A percentile compares a stretch with the other conserved stretches of the same genome.
Evolutionary conservation across 2,113 vertebrate species (phyloP).

Genomic region (Varanus komodoensis): DNA sequence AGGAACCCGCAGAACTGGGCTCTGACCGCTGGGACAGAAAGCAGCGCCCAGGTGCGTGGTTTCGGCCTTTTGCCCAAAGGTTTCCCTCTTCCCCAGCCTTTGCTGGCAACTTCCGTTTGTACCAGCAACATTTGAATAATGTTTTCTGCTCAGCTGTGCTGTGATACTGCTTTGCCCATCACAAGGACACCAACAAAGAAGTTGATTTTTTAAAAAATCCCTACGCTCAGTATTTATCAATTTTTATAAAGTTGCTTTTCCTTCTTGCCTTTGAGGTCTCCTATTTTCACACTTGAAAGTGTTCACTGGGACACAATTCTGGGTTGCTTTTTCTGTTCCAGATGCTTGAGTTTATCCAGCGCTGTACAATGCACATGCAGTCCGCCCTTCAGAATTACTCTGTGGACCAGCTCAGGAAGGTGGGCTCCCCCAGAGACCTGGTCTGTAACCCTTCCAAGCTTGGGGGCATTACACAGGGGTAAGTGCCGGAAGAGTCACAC

Average conservation of each 20-base stretch:
- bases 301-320: background rate
- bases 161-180: background rate
- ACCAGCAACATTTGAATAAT: too few species aligned
- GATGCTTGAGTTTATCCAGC: constrained; percentile 86
- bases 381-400: constrained; percentile 74
- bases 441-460: constrained; percentile 75
- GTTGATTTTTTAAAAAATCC: background rate
- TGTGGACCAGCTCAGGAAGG: constrained; percentile 67
- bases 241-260: background rate
- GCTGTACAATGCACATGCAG: constrained; percentile 82
- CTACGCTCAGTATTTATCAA: fast-evolving
- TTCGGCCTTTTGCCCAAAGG: background rate
- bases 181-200: too few species aligned
- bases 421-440: constrained; percentile 74
- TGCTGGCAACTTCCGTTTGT: background rate
- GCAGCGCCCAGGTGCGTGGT: constrained; percentile 73
- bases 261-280: background rate
- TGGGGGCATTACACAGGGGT: constrained; percentile 77
- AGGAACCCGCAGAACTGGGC: constrained; percentile 82
- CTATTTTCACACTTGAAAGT: fast-evolving
- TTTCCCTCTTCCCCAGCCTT: too few species aligned
- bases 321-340: constrained; percentile 46
- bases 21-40: constrained; percentile 76
- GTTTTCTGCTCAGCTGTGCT: background rate
- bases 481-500: too few species aligned